Conservation (phyloP, 2,888 invertebrate genomes). For the Himalopsyche japonica region DNA sequence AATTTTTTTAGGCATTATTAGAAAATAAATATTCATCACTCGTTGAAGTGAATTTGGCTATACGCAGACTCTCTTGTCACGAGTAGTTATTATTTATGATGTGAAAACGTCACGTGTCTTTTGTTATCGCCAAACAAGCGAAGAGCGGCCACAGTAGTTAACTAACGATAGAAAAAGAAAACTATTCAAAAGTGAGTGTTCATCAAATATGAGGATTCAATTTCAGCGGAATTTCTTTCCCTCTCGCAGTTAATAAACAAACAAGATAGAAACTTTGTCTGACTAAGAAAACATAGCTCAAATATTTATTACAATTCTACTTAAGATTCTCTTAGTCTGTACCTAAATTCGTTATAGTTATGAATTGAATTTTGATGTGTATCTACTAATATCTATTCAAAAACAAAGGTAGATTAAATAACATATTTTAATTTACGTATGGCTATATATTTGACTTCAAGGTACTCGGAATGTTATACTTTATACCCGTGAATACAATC, state of each 20-base stretch:
- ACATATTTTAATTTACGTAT: too few species aligned
- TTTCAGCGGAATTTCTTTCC: not conserved
- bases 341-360: too few species aligned
- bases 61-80: not conserved
- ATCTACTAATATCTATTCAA: too few species aligned
- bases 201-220: not conserved
- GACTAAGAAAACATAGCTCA: not conserved
- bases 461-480: too few species aligned
- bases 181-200: not conserved
- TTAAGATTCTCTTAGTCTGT: not conserved
- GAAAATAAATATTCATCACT: not conserved
- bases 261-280: not conserved
- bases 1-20: too few species aligned
- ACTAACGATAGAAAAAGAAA: not conserved
- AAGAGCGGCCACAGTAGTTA: not conserved
- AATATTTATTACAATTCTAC: not conserved
- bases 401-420: too few species aligned
- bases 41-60: not conserved
- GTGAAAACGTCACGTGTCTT: constrained; percentile 24
- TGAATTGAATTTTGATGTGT: too few species aligned
- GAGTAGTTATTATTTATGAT: constrained; percentile 31
- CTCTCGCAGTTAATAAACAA: not conserved
- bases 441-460: too few species aligned
- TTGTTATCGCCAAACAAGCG: not conserved
- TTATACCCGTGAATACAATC: too few species aligned